Percentiles rank a stretch among this genome's conserved stretches.
Evolutionary conservation across 2,113 vertebrate species (phyloP).

Genomic region (Parus major): DNA sequence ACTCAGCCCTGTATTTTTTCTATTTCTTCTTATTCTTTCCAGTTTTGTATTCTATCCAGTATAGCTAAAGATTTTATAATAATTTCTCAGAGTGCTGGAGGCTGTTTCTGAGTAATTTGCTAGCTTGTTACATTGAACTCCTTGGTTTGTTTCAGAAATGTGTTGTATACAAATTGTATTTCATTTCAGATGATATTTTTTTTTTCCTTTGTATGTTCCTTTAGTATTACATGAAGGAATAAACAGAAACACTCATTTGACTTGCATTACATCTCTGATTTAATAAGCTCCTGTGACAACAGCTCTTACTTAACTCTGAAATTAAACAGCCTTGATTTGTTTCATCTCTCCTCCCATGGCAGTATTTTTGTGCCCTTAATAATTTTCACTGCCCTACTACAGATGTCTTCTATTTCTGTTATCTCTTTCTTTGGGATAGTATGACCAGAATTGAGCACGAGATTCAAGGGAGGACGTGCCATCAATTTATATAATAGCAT

Average conservation of each 20-base stretch:
- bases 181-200: neutral
- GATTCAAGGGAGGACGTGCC: neutral
- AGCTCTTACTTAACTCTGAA: neutral
- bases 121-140: neutral
- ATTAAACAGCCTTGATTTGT: neutral
- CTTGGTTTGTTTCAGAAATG: neutral
- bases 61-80: neutral
- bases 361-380: neutral
- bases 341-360: neutral
- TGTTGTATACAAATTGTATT: neutral
- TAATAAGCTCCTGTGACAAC: neutral
- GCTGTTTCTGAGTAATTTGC: neutral
- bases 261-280: neutral
- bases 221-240: neutral
- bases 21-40: neutral
- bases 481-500: slow-evolving; percentile 39
- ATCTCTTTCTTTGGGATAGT: neutral
- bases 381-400: neutral
- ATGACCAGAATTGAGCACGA: neutral
- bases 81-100: neutral
- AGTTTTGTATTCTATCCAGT: neutral
- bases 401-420: slow-evolving; percentile 3
- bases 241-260: neutral
- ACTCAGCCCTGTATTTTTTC: neutral
- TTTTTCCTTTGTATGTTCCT: neutral